Percentiles rank a stretch among this genome's conserved stretches.
These are phyloP conservation scores for Graphium colonna DNA, from an alignment of 2,888 invertebrate species.

Conservation along the genomic window DNA sequence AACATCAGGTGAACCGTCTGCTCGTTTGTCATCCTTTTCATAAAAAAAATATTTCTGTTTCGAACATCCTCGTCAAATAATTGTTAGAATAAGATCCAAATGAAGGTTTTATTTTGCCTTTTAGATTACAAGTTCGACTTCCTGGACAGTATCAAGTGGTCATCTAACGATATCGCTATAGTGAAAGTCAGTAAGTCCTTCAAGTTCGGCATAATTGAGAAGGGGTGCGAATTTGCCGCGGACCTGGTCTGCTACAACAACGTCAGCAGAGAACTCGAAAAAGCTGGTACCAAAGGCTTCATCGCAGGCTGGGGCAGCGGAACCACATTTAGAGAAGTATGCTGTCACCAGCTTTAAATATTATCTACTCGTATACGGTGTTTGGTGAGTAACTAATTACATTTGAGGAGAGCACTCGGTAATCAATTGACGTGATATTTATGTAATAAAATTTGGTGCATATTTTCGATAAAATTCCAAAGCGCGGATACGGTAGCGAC, in stretches of 20 bases:
- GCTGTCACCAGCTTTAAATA: conserved; percentile 2
- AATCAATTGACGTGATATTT: too few species aligned
- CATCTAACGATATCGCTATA: conserved; percentile 70
- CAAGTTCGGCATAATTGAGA: conserved; percentile 58
- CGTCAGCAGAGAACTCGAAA: conserved; percentile 63
- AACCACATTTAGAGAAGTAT: conserved; percentile 67
- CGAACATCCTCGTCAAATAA: too few species aligned
- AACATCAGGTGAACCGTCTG: too few species aligned
- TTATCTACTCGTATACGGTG: too few species aligned
- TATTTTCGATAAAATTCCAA: too few species aligned
- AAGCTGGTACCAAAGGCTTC: conserved; percentile 63
- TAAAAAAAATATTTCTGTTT: too few species aligned
- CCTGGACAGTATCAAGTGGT: conserved; percentile 74
- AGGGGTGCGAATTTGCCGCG: conserved; percentile 59
- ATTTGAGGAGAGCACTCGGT: too few species aligned
- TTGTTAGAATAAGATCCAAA: too few species aligned
- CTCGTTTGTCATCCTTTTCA: too few species aligned
- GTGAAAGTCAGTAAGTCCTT: conserved; percentile 68
- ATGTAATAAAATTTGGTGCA: too few species aligned
- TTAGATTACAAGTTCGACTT: conserved; percentile 73
- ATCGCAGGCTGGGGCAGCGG: conserved; percentile 74
- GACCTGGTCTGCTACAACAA: conserved; percentile 60
- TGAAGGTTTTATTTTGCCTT: conserved; percentile 4
- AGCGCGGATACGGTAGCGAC: too few species aligned
- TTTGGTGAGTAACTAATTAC: too few species aligned